Base-by-base conservation (phyloP, 2,797 vertebrate species). In the Enoplosus armatus region DNA sequence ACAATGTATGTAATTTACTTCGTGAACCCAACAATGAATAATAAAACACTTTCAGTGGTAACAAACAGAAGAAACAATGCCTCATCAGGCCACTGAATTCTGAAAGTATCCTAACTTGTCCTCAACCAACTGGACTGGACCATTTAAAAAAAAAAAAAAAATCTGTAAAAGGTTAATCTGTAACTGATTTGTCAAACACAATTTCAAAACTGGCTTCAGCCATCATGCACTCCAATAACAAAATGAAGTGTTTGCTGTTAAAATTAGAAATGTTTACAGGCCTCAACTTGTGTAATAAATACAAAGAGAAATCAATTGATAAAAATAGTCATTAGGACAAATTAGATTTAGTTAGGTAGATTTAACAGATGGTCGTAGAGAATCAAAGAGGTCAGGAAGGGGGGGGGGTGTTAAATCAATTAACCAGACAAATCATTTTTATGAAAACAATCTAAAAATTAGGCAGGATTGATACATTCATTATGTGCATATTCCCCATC, bases 401-500 rank as follows among this genome's bases (percentile, higher is more conserved):
- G 31, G 35, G n/a, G 15, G 35, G 18, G 35, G 20, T 37, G 60
- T 72, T 83, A 68, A 84, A 85, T 90, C 79, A 82, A 80, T 37
- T 78, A 72, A 87, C 47, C 63, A 54, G 66, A 89, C 53, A 84
- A 89, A 90, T 86, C 5, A 86, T 79, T 72, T 72, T 75, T 16
- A 77, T 83, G 47, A 88, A 83, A 86, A 89, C 64, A 88, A 87
- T 87, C 48, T 77, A 82, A 64, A 90, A 92, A 93, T 87, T 75
- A 94, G 90, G 88, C 90, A 93, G 90, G 89, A 93, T 87, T 63
- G 79, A 93, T 96, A 96, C 95, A 96, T 96, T 95, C 95, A 94
- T 92, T 86, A 84, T 93, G 93, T 94, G 94, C 92, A 84, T 88
- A 86, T 91, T 90, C 83, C 86, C 90, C 83, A 80, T 84, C 56